phyloP scores from a whole-genome alignment of 2,888 invertebrate species.

The Drosophila monieri region DNA sequence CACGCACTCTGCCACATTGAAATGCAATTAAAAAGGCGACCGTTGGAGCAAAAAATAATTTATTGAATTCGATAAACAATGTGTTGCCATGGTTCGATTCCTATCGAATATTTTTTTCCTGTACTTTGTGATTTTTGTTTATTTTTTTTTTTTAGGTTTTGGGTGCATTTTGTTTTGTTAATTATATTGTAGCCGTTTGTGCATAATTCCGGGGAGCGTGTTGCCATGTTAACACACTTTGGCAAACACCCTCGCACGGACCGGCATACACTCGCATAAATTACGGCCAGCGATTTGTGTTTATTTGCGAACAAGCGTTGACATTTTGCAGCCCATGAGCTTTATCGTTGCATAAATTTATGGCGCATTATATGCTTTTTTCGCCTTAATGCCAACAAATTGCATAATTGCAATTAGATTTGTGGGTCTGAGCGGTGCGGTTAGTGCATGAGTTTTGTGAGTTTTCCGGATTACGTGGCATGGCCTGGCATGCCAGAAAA shows the following conservation, averaged over 20 bases:
- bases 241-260: not conserved
- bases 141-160: conserved; percentile 5
- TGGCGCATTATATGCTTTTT: conserved; percentile 54
- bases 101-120: not conserved
- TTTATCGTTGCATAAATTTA: conserved; percentile 48
- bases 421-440: conserved; percentile 28
- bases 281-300: conserved; percentile 64
- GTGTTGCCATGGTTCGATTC: conserved; percentile 41
- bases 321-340: conserved; percentile 28
- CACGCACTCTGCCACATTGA: conserved; percentile 49
- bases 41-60: conserved; percentile 35
- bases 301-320: conserved; percentile 64
- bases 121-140: not conserved
- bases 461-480: conserved; percentile 30
- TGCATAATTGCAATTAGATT: conserved; percentile 77
- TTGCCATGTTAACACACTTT: conserved; percentile 40
- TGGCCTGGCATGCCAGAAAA: conserved; percentile 14
- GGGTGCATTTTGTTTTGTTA: conserved; percentile 25
- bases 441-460: conserved; percentile 49
- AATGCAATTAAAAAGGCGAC: conserved; percentile 41
- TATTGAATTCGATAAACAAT: conserved; percentile 45
- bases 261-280: conserved; percentile 22
- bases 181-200: conserved; percentile 36
- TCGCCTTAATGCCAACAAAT: conserved; percentile 67
- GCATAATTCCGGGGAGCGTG: conserved; percentile 31